phyloP scores from a whole-genome alignment of 2,113 vertebrate species.

The Hippocampus guttulatus region DNA sequence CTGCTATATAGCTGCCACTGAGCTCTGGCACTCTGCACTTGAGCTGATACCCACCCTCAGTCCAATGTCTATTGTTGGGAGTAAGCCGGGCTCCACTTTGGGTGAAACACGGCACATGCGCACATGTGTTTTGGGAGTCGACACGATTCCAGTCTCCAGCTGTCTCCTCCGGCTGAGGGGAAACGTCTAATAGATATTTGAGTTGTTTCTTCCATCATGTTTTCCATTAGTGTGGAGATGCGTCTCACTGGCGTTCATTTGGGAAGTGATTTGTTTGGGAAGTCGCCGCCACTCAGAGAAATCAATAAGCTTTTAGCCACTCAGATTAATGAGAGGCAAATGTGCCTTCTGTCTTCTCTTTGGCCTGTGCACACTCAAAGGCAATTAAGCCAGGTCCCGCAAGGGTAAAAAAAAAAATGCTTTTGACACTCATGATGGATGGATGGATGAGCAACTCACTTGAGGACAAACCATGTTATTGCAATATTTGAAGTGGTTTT shows the following conservation, averaged over 20 bases:
- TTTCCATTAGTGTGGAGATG: slow-evolving; percentile 65
- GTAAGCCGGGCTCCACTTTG: slow-evolving; percentile 30
- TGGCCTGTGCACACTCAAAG: slow-evolving; percentile 45
- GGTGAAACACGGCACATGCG: slow-evolving; percentile 47
- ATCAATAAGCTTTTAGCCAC: slow-evolving; percentile 75
- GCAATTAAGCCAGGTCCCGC: slow-evolving; percentile 57
- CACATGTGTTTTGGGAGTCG: slow-evolving; percentile 46
- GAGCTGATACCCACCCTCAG: slow-evolving; percentile 40
- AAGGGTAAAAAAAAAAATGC: slow-evolving; percentile 14
- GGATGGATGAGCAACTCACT: slow-evolving; percentile 58
- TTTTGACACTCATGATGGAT: slow-evolving; percentile 64
- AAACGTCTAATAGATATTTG: slow-evolving; percentile 40
- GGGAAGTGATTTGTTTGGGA: slow-evolving; percentile 72
- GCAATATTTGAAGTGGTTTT: slow-evolving; percentile 50
- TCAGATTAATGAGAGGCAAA: slow-evolving; percentile 71
- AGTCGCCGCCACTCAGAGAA: slow-evolving; percentile 63
- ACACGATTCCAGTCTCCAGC: slow-evolving; percentile 29
- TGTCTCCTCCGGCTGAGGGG: slow-evolving; percentile 39
- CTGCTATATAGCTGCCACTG: slow-evolving; percentile 41
- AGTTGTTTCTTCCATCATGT: slow-evolving; percentile 66
- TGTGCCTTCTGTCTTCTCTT: slow-evolving; percentile 54
- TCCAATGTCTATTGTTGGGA: slow-evolving; percentile 43
- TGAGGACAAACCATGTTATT: slow-evolving; percentile 55
- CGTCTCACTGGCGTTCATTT: slow-evolving; percentile 55
- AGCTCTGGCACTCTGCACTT: slow-evolving; percentile 46